Evolutionary conservation across 2,113 vertebrate species (phyloP).

Genomic region (Cavia aperea): DNA sequence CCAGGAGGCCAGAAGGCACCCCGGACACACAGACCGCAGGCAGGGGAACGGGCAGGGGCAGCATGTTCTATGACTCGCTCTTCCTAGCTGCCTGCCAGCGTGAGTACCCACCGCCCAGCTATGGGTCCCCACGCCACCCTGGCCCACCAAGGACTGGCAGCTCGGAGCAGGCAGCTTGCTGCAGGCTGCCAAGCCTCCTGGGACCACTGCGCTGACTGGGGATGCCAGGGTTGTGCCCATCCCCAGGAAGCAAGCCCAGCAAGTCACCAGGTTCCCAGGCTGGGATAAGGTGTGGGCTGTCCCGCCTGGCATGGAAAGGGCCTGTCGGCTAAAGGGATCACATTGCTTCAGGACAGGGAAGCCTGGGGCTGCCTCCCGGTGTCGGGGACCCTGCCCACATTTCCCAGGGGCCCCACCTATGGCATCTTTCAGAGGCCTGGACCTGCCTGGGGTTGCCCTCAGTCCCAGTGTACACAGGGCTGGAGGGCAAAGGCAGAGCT

Average conservation of each 20-base stretch:
- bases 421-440: neutral
- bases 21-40: rapidly evolving
- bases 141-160: neutral
- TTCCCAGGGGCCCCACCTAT: neutral
- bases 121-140: neutral
- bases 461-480: no score
- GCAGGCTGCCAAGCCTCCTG: neutral
- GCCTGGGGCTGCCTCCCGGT: neutral
- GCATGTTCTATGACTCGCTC: conserved; percentile 64
- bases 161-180: neutral
- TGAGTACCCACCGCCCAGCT: conserved; percentile 53
- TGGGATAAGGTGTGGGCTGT: no score
- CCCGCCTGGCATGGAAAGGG: no score
- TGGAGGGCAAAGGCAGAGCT: neutral
- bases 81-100: conserved; percentile 60
- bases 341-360: neutral
- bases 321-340: neutral
- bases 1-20: neutral
- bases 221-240: neutral
- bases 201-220: neutral
- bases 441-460: neutral
- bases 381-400: neutral
- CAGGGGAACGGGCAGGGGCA: neutral
- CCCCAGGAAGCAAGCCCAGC: neutral
- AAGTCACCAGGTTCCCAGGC: no score